Percentiles rank a stretch among this genome's conserved stretches.
These are phyloP conservation scores for Octodon degus DNA, from an alignment of 2,113 vertebrate species.

Conservation along the genomic window DNA sequence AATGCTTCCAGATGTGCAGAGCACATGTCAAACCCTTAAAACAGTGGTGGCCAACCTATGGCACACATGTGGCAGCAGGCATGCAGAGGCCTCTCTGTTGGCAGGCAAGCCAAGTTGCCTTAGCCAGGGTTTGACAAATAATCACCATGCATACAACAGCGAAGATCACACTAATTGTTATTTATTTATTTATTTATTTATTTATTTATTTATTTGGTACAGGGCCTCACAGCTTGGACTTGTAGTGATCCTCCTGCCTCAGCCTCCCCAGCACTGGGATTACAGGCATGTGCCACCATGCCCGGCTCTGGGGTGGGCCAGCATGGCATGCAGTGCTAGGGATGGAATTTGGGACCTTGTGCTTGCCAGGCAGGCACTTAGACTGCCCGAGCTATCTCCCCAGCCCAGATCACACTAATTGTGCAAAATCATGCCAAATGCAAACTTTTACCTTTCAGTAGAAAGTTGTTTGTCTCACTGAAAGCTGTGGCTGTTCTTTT, in stretches of 20 bases:
- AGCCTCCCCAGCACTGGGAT: too few species aligned
- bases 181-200: too few species aligned
- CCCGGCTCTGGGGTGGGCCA: too few species aligned
- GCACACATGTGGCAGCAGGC: neutral
- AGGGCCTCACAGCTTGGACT: too few species aligned
- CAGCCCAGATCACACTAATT: neutral
- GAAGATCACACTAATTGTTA: neutral
- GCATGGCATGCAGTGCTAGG: too few species aligned
- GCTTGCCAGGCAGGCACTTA: too few species aligned
- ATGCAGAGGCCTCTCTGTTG: neutral
- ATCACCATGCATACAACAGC: neutral
- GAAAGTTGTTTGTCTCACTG: neutral
- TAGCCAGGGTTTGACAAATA: neutral
- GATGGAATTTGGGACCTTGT: too few species aligned
- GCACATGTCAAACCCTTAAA: neutral
- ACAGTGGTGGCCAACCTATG: neutral
- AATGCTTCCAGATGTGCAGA: neutral
- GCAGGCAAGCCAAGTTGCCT: neutral
- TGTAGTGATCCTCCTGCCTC: too few species aligned
- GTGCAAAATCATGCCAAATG: neutral
- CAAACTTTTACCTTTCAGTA: neutral
- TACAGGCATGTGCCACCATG: too few species aligned
- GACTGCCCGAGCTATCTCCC: too few species aligned
- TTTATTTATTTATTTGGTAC: too few species aligned
- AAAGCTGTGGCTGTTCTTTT: neutral